Percentiles rank a stretch among this genome's conserved stretches.
Evolutionary conservation across 2,113 vertebrate species (phyloP).

Genomic region (Carassius auratus): DNA sequence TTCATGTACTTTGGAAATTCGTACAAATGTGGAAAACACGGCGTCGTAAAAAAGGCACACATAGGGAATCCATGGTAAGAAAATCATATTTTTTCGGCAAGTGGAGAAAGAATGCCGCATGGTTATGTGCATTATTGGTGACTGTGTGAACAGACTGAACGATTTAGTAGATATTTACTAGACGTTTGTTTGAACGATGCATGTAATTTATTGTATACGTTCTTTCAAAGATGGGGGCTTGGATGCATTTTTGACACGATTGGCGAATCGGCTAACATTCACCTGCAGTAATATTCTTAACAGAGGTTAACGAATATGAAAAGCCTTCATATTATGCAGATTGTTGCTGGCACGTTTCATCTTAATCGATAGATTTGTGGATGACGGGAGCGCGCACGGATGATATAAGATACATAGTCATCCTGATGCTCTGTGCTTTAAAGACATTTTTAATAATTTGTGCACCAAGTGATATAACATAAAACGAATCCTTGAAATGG

Average conservation of each 20-base stretch:
- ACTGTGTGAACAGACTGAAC: background rate
- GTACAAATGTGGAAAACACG: conserved; percentile 2
- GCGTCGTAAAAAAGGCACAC: conserved; percentile 16
- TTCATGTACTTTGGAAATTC: background rate
- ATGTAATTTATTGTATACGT: background rate
- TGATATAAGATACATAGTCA: background rate
- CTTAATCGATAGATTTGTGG: conserved; percentile 13
- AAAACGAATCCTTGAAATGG: background rate
- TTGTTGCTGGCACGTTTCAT: conserved; percentile 4
- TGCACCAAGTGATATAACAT: background rate
- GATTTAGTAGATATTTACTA: background rate
- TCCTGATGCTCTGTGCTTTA: background rate
- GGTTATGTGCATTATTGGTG: background rate
- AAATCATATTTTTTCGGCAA: background rate
- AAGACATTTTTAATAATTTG: background rate
- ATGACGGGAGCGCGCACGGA: conserved; percentile 21
- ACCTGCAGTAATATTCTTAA: conserved; percentile 29
- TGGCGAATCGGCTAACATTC: conserved; percentile 25
- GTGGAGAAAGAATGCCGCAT: background rate
- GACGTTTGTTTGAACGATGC: background rate
- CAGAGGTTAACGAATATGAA: background rate
- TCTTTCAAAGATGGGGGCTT: background rate
- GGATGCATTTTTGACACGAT: background rate
- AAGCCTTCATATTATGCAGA: background rate
- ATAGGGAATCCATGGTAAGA: conserved; percentile 33